A percentile compares a stretch with the other conserved stretches of the same genome.
phyloP scores from a whole-genome alignment of 2,113 vertebrate species.

The Perca fluviatilis region DNA sequence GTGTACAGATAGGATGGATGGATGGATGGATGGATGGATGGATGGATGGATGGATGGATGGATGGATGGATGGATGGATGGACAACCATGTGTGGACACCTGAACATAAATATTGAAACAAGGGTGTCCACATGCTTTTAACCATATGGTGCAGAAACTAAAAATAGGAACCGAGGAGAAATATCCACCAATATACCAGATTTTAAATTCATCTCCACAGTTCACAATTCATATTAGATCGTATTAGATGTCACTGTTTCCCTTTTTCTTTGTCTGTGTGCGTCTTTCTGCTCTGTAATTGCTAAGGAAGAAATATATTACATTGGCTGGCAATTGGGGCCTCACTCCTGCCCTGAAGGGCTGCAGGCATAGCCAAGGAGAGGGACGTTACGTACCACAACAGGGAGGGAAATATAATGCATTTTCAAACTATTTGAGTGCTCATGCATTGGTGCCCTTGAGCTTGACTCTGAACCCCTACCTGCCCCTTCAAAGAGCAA shows the following conservation, averaged over 20 bases:
- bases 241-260: slow-evolving; percentile 22
- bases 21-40: neutral
- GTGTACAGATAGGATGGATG: neutral
- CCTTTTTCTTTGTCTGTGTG: neutral
- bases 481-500: neutral
- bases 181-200: neutral
- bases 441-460: slow-evolving; percentile 29
- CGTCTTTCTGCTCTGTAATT: slow-evolving; percentile 31
- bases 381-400: neutral
- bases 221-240: slow-evolving; percentile 30
- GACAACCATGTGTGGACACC: no score
- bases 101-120: neutral
- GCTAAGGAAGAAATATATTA: slow-evolving; percentile 41
- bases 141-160: neutral
- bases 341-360: slow-evolving; percentile 5
- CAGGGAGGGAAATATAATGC: neutral
- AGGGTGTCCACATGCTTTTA: neutral
- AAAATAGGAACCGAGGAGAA: neutral
- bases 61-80: neutral
- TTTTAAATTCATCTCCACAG: slow-evolving; percentile 17
- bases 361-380: slow-evolving; percentile 20
- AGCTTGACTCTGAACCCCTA: slow-evolving; percentile 12
- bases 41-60: neutral
- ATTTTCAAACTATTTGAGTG: slow-evolving; percentile 15
- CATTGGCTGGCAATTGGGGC: slow-evolving; percentile 5